Percentiles rank a stretch among this genome's conserved stretches.
Conservation (phyloP, 2,888 invertebrate genomes). For the Caenorhabditis angaria region DNA sequence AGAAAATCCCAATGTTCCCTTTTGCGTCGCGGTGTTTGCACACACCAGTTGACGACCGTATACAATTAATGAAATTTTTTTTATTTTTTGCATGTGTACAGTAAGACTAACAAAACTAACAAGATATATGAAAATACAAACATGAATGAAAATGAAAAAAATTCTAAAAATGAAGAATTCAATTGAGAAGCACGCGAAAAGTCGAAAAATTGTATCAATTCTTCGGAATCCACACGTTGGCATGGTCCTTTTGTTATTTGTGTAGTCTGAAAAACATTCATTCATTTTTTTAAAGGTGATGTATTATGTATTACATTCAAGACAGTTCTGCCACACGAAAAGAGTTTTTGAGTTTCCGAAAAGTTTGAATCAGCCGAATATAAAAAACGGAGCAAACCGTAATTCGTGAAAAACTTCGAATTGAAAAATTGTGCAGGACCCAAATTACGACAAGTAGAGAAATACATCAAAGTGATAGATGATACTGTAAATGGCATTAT, state of each 20-base stretch:
- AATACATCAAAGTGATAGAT: neutral
- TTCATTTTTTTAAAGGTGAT: neutral
- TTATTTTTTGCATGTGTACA: constrained; percentile 16
- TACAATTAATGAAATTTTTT: constrained; percentile 1
- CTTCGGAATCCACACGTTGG: constrained; percentile 23
- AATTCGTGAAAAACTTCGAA: neutral
- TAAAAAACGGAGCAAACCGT: neutral
- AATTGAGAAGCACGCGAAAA: constrained; percentile 9
- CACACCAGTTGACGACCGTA: constrained; percentile 7
- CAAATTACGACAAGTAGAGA: neutral
- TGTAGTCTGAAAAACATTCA: constrained; percentile 19
- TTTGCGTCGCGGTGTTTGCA: constrained; percentile 19
- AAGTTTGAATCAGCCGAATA: constrained; percentile 7
- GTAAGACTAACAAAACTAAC: constrained; percentile 13
- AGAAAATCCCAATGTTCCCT: neutral
- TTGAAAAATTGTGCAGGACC: constrained; percentile 26
- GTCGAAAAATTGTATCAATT: constrained; percentile 22
- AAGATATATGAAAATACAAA: constrained; percentile 3
- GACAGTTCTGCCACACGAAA: constrained; percentile 29
- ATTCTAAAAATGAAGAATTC: neutral
- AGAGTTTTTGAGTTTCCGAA: constrained; percentile 13
- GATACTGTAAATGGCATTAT: neutral
- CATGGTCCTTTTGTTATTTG: constrained; percentile 39
- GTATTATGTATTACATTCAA: constrained; percentile 17
- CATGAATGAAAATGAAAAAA: neutral